Evolutionary conservation across 2,113 vertebrate species (phyloP).

Genomic region (Megaptera novaeangliae): DNA sequence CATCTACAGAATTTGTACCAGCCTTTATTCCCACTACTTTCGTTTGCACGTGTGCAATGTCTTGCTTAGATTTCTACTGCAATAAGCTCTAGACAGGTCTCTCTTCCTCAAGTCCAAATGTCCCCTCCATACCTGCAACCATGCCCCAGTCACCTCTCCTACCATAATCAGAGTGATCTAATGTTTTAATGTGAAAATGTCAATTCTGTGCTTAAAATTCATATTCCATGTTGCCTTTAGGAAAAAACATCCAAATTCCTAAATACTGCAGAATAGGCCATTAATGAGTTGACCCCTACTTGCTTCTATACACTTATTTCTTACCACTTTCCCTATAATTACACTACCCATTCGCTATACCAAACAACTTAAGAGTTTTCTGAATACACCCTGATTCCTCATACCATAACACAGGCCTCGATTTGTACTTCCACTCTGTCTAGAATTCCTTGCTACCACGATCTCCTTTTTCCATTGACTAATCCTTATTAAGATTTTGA

Average conservation of each 20-base stretch:
- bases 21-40: background rate
- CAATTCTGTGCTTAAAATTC: background rate
- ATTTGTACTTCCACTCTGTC: background rate
- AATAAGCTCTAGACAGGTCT: background rate
- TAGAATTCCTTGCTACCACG: background rate
- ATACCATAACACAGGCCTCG: background rate
- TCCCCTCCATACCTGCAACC: background rate
- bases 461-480: background rate
- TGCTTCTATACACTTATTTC: background rate
- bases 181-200: background rate
- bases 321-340: background rate
- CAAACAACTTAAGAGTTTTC: background rate
- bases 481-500: background rate
- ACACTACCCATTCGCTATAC: background rate
- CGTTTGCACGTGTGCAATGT: background rate
- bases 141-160: background rate
- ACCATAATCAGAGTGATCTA: background rate
- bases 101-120: background rate
- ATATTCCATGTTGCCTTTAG: background rate
- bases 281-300: background rate
- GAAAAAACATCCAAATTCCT: background rate
- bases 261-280: background rate
- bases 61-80: background rate
- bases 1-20: background rate
- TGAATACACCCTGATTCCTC: background rate